Evolutionary conservation across 2,888 invertebrate species (phyloP), one percentile per base, ranked within the genome.

Genomic region (Geotrupes spiniger): DNA sequence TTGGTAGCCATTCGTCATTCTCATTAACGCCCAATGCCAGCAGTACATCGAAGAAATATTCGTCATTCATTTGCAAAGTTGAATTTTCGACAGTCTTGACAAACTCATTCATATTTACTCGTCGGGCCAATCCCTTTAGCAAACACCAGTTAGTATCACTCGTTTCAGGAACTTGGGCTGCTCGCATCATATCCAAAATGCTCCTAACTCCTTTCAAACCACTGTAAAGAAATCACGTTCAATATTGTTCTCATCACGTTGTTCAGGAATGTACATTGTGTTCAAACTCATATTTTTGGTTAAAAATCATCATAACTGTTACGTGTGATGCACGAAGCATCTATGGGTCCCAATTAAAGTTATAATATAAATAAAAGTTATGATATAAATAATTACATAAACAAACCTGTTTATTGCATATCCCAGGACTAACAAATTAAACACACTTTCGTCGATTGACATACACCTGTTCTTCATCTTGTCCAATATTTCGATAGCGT

Each of bases 401-500:
- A 31, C 72, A 70, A 69, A 81, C 81, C 77, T 74, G 48, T 74
- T 63, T 60, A 76, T 76, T 6, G 79, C 77, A 64, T 85, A 79
- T 8, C 79, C 81, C 44, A 82, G 64, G 6, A 85, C 76, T 0
- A 87, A 70, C 0, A 78, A 75, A 58, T 81, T 80, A 43, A 83
- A 83, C 12, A 81, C 71, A 47, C 69, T 71, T 58, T 82, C 81
- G n/a, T 78, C 79, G 0, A 81, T 72, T 1, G 80, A 68, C 36
- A 79, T 66, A 1, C 71, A 71, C 11, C 71, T 69, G 1, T 74
- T 62, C 57, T 82, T 82, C 80, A 86, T 85, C 37, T 78, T 76
- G 1, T 78, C 71, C 44, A 87, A 70, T 4, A 85, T 72, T 58
- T 78, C 76, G 9, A 76, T 70, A 0, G 80, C 76, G 61, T 81